Conservation (phyloP, 2,888 invertebrate species). For the Saturnia pavonia region DNA sequence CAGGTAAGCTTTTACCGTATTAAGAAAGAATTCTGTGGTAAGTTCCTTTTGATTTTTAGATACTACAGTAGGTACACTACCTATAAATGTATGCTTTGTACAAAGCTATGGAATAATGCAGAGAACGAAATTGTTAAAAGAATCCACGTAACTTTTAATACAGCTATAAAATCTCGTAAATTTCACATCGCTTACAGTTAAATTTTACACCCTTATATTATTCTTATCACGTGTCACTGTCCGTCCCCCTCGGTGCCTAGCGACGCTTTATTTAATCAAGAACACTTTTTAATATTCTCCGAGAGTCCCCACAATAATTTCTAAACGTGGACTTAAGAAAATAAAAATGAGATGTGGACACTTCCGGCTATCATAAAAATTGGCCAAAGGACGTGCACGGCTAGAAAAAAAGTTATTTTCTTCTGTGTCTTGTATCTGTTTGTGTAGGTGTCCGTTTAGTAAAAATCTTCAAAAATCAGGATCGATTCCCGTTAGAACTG, state of each 20-base stretch:
- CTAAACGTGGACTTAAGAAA: conserved; percentile 29
- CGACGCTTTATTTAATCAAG: conserved; percentile 80
- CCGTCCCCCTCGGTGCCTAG: conserved; percentile 48
- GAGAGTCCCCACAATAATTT: conserved; percentile 54
- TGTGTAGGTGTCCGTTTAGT: background rate
- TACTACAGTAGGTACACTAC: background rate
- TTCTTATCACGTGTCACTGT: conserved; percentile 65
- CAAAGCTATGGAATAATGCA: no score
- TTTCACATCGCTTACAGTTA: conserved; percentile 18
- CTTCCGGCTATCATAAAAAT: conserved; percentile 16
- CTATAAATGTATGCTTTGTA: background rate
- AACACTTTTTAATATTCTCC: conserved; percentile 76
- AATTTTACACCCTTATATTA: conserved; percentile 35
- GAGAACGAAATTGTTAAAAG: background rate
- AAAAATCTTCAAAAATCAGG: background rate
- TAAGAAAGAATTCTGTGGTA: conserved; percentile 30
- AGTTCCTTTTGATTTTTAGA: background rate
- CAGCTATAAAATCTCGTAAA: conserved; percentile 16
- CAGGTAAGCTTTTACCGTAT: conserved; percentile 56
- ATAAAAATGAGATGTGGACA: conserved; percentile 28
- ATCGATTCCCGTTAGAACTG: background rate
- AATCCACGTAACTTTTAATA: conserved; percentile 33
- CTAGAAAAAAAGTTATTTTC: conserved; percentile 12
- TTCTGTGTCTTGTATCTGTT: background rate
- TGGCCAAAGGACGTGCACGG: conserved; percentile 14